A percentile compares a stretch with the other conserved stretches of the same genome.
These are phyloP conservation scores for Peribatodes rhomboidaria DNA, from an alignment of 2,888 invertebrate genomes.

Conservation along the genomic window DNA sequence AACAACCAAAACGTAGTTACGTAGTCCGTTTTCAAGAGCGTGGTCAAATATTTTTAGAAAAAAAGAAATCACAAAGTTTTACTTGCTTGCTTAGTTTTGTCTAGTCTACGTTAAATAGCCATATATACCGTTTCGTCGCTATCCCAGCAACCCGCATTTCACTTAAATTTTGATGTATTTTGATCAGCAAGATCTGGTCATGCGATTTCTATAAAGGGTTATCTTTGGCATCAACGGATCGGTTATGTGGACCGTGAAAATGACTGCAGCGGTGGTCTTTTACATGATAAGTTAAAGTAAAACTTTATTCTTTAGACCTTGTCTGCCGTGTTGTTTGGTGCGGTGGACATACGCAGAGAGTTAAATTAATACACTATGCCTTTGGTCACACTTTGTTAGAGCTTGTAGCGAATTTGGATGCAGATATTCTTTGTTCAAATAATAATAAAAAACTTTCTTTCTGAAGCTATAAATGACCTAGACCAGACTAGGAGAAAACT, in stretches of 20 bases:
- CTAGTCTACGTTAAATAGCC: too few relatives aligned
- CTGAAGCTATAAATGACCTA: neutral
- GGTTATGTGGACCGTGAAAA: constrained; percentile 26
- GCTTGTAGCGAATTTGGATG: neutral
- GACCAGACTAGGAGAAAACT: constrained; percentile 1
- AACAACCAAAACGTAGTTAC: too few relatives aligned
- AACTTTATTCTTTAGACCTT: neutral
- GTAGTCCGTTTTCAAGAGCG: too few relatives aligned
- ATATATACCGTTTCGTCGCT: too few relatives aligned
- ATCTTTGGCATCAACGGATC: constrained; percentile 24
- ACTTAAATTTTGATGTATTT: too few relatives aligned
- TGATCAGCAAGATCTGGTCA: too few relatives aligned
- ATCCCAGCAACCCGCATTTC: too few relatives aligned
- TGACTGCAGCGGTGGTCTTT: constrained; percentile 19
- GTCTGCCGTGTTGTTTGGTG: neutral
- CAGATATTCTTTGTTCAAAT: neutral
- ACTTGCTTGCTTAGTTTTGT: too few relatives aligned
- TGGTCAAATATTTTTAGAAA: too few relatives aligned
- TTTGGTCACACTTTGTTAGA: neutral
- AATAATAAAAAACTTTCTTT: constrained; percentile 1
- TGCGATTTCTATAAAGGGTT: too few relatives aligned
- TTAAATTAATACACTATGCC: neutral
- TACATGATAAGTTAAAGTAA: constrained; percentile 2
- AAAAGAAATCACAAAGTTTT: too few relatives aligned
- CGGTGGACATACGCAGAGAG: neutral